Base-by-base conservation (phyloP, 2,888 invertebrate species). In the Aleiodes testaceus region DNA sequence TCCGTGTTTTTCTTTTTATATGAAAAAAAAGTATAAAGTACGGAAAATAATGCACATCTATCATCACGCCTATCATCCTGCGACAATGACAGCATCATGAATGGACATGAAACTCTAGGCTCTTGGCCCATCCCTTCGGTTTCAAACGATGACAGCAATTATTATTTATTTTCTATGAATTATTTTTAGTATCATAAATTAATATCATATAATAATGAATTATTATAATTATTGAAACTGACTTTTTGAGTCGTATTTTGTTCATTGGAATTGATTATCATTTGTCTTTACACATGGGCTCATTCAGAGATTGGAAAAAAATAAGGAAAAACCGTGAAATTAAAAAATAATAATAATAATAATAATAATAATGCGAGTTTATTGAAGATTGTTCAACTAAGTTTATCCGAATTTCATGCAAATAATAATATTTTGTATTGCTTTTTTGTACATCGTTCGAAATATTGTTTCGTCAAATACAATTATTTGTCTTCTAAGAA, bases 401-500 rank as follows among this genome's bases (percentile, higher is more conserved):
- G 26, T 44, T 69, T 61, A 47, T 47, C 26, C 59, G 49, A 44
- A 49, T 45, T 68, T 20, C 59, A 42, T 42, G 26, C 1, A 44
- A 53, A 18, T 47, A 55, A 26, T 45, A 45, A 49, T 36, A 36
- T 66, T 71, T 63, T 71, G 71, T 71, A 71, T 71, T 71, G 65
- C 68, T 72, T 72, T 75, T 69, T 75, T 74, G 74, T 69, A 72
- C 69, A 44, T 67, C 59, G 63, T 66, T 67, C 61, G 30, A 67
- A 70, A 61, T 61, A 71, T 59, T 71, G 16, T 63, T 44, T 52
- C 66, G 61, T 61, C 11, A 71, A 71, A 71, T 71, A 71, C 53
- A 67, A 26, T 71, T 67, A 52, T 71, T 71, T 66, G 44, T 71
- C 16, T 30, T 36, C 36, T 55, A 11, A 6, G 7, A 36, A 36